Conservation (phyloP, 2,113 vertebrate species). For the Macquaria australasica region DNA sequence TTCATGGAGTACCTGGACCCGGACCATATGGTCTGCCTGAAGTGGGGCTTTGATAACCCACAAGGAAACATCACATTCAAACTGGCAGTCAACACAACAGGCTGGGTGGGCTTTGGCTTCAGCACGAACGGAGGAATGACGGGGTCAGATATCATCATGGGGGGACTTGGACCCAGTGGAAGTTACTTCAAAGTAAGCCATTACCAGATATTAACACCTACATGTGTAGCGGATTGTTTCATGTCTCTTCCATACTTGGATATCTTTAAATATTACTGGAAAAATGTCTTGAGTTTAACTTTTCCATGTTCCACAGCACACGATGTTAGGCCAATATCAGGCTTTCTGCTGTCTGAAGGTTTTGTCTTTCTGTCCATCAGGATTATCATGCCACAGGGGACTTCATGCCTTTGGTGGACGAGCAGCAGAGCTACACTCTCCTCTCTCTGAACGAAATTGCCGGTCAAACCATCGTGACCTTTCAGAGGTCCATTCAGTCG, state of each 20-base stretch:
- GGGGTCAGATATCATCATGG: slow-evolving; percentile 84
- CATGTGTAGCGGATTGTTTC: not conserved
- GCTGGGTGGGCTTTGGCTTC: slow-evolving; percentile 87
- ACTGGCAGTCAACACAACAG: slow-evolving; percentile 80
- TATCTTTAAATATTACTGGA: not conserved
- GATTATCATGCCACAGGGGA: slow-evolving; percentile 79
- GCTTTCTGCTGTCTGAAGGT: not conserved
- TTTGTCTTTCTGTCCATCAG: slow-evolving; percentile 67
- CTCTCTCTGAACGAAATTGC: slow-evolving; percentile 78
- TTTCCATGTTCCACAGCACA: not conserved
- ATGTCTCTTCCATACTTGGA: not conserved
- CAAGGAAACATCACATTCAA: slow-evolving; percentile 82
- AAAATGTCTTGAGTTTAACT: not conserved
- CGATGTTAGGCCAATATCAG: too few species aligned
- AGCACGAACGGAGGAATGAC: slow-evolving; percentile 76
- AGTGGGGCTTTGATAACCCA: slow-evolving; percentile 82
- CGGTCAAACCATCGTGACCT: slow-evolving; percentile 80
- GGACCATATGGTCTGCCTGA: slow-evolving; percentile 63
- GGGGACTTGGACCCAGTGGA: slow-evolving; percentile 75
- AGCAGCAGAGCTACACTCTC: slow-evolving; percentile 85
- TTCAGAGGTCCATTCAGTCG: slow-evolving; percentile 74
- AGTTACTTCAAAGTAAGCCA: slow-evolving; percentile 84
- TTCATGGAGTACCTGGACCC: slow-evolving; percentile 84
- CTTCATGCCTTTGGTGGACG: slow-evolving; percentile 75
- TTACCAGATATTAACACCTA: not conserved